Percentiles rank a stretch among this genome's conserved stretches.
These are phyloP conservation scores for Saturnia pavonia DNA, from an alignment of 2,888 invertebrate species.

Conservation along the genomic window DNA sequence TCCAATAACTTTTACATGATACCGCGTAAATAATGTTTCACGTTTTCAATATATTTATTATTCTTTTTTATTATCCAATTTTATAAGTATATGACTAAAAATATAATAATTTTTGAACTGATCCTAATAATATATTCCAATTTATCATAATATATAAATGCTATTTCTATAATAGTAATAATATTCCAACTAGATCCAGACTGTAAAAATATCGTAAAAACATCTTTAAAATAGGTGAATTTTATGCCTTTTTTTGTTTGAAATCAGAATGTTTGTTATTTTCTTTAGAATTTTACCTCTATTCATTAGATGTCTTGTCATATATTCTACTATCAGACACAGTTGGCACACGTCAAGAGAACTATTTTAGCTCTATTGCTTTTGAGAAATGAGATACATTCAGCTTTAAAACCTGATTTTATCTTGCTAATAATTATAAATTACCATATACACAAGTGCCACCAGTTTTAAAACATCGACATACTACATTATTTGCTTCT, in stretches of 20 bases:
- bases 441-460: too few relatives aligned
- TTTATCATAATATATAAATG: not conserved
- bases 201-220: conserved; percentile 7
- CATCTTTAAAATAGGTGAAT: conserved; percentile 1
- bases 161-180: conserved; percentile 5
- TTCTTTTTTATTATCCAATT: too few relatives aligned
- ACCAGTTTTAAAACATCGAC: too few relatives aligned
- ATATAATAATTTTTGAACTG: not conserved
- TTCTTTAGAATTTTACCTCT: not conserved
- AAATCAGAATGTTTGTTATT: not conserved
- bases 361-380: not conserved
- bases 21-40: too few relatives aligned
- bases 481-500: too few relatives aligned
- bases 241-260: not conserved
- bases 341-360: not conserved
- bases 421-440: not conserved
- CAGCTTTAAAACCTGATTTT: not conserved
- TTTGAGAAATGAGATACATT: not conserved
- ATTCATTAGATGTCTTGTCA: not conserved
- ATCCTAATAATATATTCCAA: not conserved
- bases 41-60: too few relatives aligned
- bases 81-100: not conserved
- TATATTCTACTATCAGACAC: not conserved
- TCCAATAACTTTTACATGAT: too few relatives aligned
- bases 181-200: conserved; percentile 2